Percentiles rank a stretch among this genome's conserved stretches.
Evolutionary conservation across 2,888 invertebrate genomes (phyloP).

Genomic region (Keiferia lycopersicella): DNA sequence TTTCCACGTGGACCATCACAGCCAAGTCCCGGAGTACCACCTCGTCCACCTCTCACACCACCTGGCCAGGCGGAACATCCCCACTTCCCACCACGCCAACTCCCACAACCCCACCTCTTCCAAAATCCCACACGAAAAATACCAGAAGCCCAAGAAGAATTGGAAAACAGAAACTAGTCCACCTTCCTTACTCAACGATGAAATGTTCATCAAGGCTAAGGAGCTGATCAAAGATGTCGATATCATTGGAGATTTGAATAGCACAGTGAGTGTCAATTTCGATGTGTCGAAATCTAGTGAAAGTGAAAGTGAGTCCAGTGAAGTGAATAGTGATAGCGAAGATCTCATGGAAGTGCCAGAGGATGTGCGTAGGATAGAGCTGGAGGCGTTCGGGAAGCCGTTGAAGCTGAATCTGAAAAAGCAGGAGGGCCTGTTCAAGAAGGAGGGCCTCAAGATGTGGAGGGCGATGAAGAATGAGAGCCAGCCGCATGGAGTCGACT

Average conservation of each 20-base stretch:
- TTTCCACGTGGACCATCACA: conserved; percentile 91
- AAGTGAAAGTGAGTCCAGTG: conserved; percentile 40
- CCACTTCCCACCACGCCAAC: conserved; percentile 57
- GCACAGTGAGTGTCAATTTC: conserved; percentile 69
- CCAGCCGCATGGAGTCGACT: conserved; percentile 89
- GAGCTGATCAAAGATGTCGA: conserved; percentile 68
- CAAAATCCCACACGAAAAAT: conserved; percentile 70
- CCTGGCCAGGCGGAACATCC: conserved; percentile 67
- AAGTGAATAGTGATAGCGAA: conserved; percentile 50
- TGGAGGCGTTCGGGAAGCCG: conserved; percentile 90
- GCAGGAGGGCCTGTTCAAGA: conserved; percentile 89
- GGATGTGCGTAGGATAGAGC: conserved; percentile 83
- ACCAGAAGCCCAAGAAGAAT: conserved; percentile 40
- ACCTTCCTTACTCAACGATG: conserved; percentile 69
- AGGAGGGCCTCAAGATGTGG: conserved; percentile 90
- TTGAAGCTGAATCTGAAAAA: conserved; percentile 87
- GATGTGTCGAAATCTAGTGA: conserved; percentile 68
- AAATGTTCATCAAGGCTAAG: conserved; percentile 69
- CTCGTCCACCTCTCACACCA: conserved; percentile 88
- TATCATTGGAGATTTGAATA: conserved; percentile 69
- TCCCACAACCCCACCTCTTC: conserved; percentile 45
- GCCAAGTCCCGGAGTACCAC: conserved; percentile 92
- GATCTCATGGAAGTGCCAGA: conserved; percentile 49
- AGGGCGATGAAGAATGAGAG: conserved; percentile 89
- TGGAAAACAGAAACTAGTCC: conserved; percentile 61